A percentile compares a stretch with the other conserved stretches of the same genome.
These are phyloP conservation scores for Leptobrachium ailaonicum DNA, from an alignment of 2,113 vertebrate genomes.

Conservation along the genomic window DNA sequence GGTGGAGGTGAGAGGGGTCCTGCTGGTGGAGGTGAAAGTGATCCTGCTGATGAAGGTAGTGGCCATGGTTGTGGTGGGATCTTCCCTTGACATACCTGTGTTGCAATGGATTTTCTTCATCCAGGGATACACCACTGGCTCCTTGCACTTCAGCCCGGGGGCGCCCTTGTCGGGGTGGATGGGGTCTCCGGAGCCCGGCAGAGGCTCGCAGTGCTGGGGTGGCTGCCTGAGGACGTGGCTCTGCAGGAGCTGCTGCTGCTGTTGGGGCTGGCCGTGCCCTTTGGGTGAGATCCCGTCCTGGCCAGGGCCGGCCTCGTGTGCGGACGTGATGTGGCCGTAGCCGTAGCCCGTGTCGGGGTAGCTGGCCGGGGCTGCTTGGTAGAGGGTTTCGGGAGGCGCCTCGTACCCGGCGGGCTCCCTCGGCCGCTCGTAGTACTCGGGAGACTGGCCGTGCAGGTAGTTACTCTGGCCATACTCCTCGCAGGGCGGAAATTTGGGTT, in stretches of 20 bases:
- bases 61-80: neutral
- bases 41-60: neutral
- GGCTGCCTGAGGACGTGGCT: conserved; percentile 76
- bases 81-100: conserved; percentile 78
- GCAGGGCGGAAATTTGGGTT: conserved; percentile 96
- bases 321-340: conserved; percentile 54
- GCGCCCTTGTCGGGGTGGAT: conserved; percentile 76
- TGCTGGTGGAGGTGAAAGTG: neutral
- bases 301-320: conserved; percentile 48
- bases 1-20: too few species aligned
- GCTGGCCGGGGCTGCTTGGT: conserved; percentile 61
- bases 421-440: conserved; percentile 85
- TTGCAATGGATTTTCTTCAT: conserved; percentile 98
- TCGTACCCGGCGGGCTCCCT: conserved; percentile 81
- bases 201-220: conserved; percentile 73
- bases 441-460: conserved; percentile 77
- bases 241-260: conserved; percentile 64
- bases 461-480: conserved; percentile 92
- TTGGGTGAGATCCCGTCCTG: conserved; percentile 74
- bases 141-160: conserved; percentile 83
- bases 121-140: conserved; percentile 97
- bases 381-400: conserved; percentile 75
- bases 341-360: conserved; percentile 68
- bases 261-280: conserved; percentile 71
- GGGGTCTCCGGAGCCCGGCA: conserved; percentile 73